Percentiles rank a stretch among this genome's conserved stretches.
These are phyloP conservation scores for Oscheius sp. DNA, from an alignment of 2,888 invertebrate genomes.

Conservation along the genomic window DNA sequence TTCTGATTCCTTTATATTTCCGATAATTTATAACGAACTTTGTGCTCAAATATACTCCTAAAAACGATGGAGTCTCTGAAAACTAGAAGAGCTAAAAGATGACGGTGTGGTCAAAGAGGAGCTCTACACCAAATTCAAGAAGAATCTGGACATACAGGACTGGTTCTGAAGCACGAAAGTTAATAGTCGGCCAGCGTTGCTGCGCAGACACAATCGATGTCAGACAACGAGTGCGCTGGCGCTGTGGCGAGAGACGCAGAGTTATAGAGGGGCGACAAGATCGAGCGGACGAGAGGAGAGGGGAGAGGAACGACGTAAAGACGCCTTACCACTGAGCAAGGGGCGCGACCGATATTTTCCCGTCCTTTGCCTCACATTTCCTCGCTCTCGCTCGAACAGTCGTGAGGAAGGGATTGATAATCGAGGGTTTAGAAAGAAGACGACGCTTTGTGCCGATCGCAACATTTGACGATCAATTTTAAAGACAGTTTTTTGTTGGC, in stretches of 20 bases:
- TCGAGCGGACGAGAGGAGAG: conserved; percentile 3
- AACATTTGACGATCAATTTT: no score
- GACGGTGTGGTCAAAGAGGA: neutral
- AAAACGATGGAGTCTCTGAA: no score
- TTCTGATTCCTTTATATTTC: no score
- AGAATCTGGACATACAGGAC: conserved; percentile 18
- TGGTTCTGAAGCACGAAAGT: conserved; percentile 34
- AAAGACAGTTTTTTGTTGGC: no score
- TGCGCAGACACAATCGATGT: conserved; percentile 31
- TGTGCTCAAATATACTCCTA: no score
- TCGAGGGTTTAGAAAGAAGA: no score
- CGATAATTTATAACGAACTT: no score
- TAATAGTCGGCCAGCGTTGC: conserved; percentile 32
- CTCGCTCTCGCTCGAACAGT: neutral
- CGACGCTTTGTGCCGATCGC: no score
- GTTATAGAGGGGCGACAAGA: conserved; percentile 22
- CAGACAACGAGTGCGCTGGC: conserved; percentile 24
- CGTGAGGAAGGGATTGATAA: neutral
- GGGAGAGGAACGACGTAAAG: conserved; percentile 21
- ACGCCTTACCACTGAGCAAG: conserved; percentile 2
- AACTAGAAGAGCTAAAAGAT: no score
- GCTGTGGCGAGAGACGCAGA: conserved; percentile 20
- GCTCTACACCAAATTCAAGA: conserved; percentile 2
- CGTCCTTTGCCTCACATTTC: neutral
- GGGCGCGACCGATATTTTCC: conserved; percentile 8